Base-by-base conservation (phyloP, 2,113 vertebrate genomes). In the Lamprologus callipterus region DNA sequence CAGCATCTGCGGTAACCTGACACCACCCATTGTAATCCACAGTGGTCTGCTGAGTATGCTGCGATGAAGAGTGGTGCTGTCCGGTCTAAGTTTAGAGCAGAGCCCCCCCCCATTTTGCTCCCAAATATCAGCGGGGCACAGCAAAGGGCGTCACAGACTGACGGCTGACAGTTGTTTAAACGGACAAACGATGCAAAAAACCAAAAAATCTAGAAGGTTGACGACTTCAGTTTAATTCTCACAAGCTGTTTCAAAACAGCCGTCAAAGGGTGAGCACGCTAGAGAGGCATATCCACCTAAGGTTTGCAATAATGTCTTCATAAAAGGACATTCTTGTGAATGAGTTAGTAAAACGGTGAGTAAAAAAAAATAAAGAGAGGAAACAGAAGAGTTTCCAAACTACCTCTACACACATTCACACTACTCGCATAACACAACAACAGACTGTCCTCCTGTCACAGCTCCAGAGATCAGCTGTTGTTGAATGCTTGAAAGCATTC, bases 41-140 rank as follows among this genome's bases (percentile, higher is more conserved):
- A 49, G 88, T 55, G 82, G 85, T 75, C 68, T 81, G 84, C 80
- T 2, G 54, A 47, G 87, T 53, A 88, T 93, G 91, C 88, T 88
- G 87, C 89, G 82, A 92, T 90, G 86, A 90, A 82, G 88, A 86
- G 87, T 8, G 90, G 51, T 80, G 33, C 90, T 85, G 91, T 92
- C 90, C 78, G 19, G 42, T 82, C 95, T 96, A 96, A 94, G 86
- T 95, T 96, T 96, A 96, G 94, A 81, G 57, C 68, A 26, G 89
- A 84, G 49, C 79, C 37, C 55, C 55, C 49, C 21, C 54, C 23
- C 7, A 10, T 40, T 73, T 58, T 4, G 49, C 28, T 78, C 40
- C 35, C 82, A 91, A 92, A 94, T 94, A 92, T 81, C 91, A 91
- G 79, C 2, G 10, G 80, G 85, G 47, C 78, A 87, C 33, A 70